Evolutionary conservation across 2,113 vertebrate genomes (phyloP).

Genomic region (Gnathonemus longibarbis): DNA sequence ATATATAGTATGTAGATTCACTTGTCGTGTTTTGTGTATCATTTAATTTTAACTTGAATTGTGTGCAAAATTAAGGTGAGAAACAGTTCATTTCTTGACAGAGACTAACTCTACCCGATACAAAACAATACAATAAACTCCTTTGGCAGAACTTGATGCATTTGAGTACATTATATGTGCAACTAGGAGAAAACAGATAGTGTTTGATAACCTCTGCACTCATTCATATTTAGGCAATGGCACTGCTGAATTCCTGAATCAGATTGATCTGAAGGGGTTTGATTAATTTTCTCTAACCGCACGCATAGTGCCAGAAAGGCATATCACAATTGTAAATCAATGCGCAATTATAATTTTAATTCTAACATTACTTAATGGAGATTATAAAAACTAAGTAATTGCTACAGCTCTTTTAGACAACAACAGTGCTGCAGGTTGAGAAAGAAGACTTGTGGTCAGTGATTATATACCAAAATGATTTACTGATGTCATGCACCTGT

Average conservation of each 20-base stretch:
- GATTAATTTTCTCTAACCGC: neutral
- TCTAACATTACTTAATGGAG: neutral
- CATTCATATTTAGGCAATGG: neutral
- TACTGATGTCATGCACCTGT: neutral
- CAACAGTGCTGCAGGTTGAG: neutral
- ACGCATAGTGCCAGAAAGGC: neutral
- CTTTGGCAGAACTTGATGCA: neutral
- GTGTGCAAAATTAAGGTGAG: neutral
- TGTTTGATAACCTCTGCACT: neutral
- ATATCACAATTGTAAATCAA: neutral
- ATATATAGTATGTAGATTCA: neutral
- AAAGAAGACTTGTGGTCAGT: neutral
- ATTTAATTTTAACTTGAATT: neutral
- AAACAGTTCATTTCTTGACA: neutral
- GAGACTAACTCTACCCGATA: neutral
- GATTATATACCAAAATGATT: neutral
- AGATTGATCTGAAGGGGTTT: neutral
- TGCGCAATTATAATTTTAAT: neutral
- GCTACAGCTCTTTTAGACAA: neutral
- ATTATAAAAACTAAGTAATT: neutral
- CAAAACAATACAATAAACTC: neutral
- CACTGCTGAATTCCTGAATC: neutral
- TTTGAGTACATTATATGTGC: neutral
- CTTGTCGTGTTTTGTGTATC: neutral
- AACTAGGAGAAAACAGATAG: neutral